phyloP scores from a whole-genome alignment of 2,888 invertebrate genomes.

The Mantis religiosa region DNA sequence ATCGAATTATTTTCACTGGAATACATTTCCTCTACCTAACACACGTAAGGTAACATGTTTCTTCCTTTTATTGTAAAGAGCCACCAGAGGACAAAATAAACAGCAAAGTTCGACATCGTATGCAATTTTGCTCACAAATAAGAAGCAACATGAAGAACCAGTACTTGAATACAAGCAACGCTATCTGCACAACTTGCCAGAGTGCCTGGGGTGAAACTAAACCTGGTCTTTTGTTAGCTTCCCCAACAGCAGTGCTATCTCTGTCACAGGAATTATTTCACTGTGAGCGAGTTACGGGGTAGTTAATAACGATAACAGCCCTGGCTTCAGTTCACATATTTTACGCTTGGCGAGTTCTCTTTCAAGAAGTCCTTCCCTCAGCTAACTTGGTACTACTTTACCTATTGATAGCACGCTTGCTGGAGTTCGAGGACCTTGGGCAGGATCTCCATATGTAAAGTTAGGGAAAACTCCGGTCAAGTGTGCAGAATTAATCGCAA shows the following conservation, averaged over 20 bases:
- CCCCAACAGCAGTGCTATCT: neutral
- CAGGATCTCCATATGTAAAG: neutral
- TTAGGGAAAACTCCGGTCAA: too few relatives aligned
- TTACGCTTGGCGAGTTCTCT: slow-evolving; percentile 2
- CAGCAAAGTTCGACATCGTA: neutral
- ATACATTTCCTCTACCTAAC: too few relatives aligned
- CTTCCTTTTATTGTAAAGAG: too few relatives aligned
- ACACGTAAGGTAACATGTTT: too few relatives aligned
- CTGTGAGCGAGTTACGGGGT: neutral
- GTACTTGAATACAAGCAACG: neutral
- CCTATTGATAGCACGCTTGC: neutral
- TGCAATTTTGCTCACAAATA: neutral
- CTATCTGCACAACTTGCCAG: neutral
- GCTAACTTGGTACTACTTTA: neutral
- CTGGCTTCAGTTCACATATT: neutral
- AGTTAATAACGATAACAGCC: neutral
- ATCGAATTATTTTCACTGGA: too few relatives aligned
- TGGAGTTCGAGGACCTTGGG: neutral
- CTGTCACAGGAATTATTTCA: neutral
- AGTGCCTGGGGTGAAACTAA: neutral
- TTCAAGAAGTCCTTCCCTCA: neutral
- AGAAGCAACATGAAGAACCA: neutral
- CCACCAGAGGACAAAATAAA: neutral
- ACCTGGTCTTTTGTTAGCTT: neutral
- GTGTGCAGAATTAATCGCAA: too few relatives aligned